These are phyloP conservation scores for Spodoptera littoralis DNA, from an alignment of 2,888 invertebrate species.

Conservation along the genomic window DNA sequence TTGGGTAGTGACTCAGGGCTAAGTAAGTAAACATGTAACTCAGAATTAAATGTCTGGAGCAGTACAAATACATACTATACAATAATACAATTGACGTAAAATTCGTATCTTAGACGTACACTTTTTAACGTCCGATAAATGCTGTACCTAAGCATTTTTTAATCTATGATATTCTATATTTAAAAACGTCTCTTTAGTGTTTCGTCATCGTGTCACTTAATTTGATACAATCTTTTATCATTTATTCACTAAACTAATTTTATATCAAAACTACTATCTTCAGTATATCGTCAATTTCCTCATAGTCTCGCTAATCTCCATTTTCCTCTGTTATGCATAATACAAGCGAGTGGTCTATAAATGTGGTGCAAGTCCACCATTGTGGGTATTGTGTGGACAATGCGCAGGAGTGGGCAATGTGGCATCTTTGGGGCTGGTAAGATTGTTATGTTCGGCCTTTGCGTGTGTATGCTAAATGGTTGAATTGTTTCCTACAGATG, in stretches of 20 bases:
- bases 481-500: conserved; percentile 76
- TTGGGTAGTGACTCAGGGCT: conserved; percentile 22
- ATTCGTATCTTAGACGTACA: too few species aligned
- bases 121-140: too few species aligned
- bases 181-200: too few species aligned
- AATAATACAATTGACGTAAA: too few species aligned
- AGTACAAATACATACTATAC: too few species aligned
- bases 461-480: conserved; percentile 84
- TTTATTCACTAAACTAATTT: neutral
- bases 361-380: conserved; percentile 38
- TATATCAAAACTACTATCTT: conserved; percentile 6
- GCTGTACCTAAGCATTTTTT: too few species aligned
- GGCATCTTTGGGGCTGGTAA: conserved; percentile 49
- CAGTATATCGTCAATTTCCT: conserved; percentile 32
- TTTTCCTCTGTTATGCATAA: conserved; percentile 39
- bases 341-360: conserved; percentile 43
- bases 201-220: too few species aligned
- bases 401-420: conserved; percentile 41
- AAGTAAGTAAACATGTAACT: conserved; percentile 17
- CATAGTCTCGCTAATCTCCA: conserved; percentile 39
- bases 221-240: neutral
- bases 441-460: conserved; percentile 64
- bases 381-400: conserved; percentile 53
- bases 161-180: too few species aligned
- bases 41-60: neutral